Conservation (phyloP, 2,888 invertebrate genomes). For the Rosalia funebris region DNA sequence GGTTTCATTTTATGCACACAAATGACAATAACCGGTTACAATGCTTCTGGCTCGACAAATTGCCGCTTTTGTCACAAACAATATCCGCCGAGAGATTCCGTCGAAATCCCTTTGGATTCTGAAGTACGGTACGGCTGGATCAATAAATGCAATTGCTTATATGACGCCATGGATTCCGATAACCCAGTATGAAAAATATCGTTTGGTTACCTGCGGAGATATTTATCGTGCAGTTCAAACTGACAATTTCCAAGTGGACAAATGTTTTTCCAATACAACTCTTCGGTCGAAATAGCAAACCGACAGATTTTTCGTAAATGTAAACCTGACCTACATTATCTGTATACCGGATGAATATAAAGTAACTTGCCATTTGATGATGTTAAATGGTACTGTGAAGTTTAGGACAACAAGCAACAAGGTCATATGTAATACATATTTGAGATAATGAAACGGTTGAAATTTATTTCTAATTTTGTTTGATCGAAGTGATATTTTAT, state of each 20-base stretch:
- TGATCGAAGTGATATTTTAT: too few relatives aligned
- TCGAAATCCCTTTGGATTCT: not conserved
- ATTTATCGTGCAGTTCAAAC: not conserved
- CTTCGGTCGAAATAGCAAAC: too few relatives aligned
- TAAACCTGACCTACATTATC: too few relatives aligned
- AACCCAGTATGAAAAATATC: constrained; percentile 1
- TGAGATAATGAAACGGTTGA: too few relatives aligned
- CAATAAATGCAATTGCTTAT: constrained; percentile 16
- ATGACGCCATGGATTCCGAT: constrained; percentile 10
- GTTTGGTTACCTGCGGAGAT: constrained; percentile 1
- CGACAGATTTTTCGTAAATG: too few relatives aligned
- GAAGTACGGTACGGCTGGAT: not conserved
- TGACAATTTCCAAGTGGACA: not conserved
- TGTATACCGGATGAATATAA: too few relatives aligned
- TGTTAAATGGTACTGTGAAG: too few relatives aligned
- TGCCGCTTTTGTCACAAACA: not conserved
- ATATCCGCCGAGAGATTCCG: not conserved
- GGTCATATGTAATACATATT: too few relatives aligned
- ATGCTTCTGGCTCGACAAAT: not conserved
- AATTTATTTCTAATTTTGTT: too few relatives aligned
- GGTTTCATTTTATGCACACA: too few relatives aligned
- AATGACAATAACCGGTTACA: not conserved
- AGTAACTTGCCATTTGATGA: too few relatives aligned
- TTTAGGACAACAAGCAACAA: too few relatives aligned
- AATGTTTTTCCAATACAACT: not conserved